Conservation (phyloP, 2,797 vertebrate species). For the Clarias pachynema region DNA sequence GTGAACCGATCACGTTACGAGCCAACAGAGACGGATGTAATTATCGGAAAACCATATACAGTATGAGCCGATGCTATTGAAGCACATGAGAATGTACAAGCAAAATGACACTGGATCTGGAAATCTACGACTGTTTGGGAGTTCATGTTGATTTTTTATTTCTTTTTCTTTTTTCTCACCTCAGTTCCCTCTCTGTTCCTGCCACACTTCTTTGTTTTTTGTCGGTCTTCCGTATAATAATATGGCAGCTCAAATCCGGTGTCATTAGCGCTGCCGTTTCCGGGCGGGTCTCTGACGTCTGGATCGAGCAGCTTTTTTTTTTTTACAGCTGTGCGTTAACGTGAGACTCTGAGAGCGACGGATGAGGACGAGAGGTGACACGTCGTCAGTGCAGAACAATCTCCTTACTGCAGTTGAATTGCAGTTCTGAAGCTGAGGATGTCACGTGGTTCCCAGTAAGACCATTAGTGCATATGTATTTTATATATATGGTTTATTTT, state of each 20-base stretch:
- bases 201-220: conserved; percentile 18
- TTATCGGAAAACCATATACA: conserved; percentile 14
- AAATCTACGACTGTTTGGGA: background rate
- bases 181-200: background rate
- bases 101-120: conserved; percentile 44
- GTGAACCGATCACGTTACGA: conserved; percentile 6
- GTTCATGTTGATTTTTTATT: conserved; percentile 30
- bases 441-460: background rate
- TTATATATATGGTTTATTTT: background rate
- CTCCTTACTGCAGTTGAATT: too few relatives aligned
- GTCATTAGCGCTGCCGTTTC: background rate
- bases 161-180: background rate
- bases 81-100: conserved; percentile 42
- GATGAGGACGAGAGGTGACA: background rate
- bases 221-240: conserved; percentile 42
- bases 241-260: conserved; percentile 2
- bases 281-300: background rate
- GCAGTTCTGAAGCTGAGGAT: background rate
- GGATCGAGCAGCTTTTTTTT: background rate
- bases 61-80: conserved; percentile 28
- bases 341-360: conserved; percentile 34
- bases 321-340: background rate
- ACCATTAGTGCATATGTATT: background rate
- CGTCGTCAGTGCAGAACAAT: background rate
- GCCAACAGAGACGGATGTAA: conserved; percentile 18